Conservation (phyloP, 2,888 invertebrate genomes). For the Drosophila colorata region DNA sequence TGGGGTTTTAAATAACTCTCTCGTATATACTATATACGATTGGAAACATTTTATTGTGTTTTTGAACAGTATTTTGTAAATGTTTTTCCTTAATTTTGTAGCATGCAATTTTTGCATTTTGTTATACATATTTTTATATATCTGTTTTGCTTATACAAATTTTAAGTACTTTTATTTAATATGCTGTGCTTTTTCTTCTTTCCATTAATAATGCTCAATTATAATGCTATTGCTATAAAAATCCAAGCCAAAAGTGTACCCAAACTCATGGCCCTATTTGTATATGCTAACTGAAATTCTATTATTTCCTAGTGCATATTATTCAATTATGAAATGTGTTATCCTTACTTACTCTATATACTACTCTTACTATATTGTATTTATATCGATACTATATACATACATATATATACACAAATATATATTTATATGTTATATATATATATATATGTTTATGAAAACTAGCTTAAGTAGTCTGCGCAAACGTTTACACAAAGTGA, state of each 20-base stretch:
- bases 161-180: conserved; percentile 24
- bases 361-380: conserved; percentile 43
- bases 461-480: conserved; percentile 63
- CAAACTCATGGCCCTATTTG: conserved; percentile 29
- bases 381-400: conserved; percentile 36
- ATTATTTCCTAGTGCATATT: conserved; percentile 51
- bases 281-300: conserved; percentile 47
- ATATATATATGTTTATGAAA: conserved; percentile 56
- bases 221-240: conserved; percentile 31
- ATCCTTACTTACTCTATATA: conserved; percentile 43
- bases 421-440: conserved; percentile 13
- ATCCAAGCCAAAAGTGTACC: conserved; percentile 33
- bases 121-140: conserved; percentile 32
- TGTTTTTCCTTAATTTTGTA: conserved; percentile 53
- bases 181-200: conserved; percentile 24
- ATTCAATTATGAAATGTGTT: conserved; percentile 57
- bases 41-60: conserved; percentile 41
- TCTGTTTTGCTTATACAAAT: conserved; percentile 29
- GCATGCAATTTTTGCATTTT: conserved; percentile 75
- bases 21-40: conserved; percentile 22
- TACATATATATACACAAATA: conserved; percentile 33
- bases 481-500: conserved; percentile 59
- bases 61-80: conserved; percentile 73
- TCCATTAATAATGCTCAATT: conserved; percentile 48
- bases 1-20: conserved; percentile 36